Evolutionary conservation across 2,888 invertebrate species (phyloP), one percentile per base, ranked within the genome.

Genomic region (Zhuqinia jingwanae): DNA sequence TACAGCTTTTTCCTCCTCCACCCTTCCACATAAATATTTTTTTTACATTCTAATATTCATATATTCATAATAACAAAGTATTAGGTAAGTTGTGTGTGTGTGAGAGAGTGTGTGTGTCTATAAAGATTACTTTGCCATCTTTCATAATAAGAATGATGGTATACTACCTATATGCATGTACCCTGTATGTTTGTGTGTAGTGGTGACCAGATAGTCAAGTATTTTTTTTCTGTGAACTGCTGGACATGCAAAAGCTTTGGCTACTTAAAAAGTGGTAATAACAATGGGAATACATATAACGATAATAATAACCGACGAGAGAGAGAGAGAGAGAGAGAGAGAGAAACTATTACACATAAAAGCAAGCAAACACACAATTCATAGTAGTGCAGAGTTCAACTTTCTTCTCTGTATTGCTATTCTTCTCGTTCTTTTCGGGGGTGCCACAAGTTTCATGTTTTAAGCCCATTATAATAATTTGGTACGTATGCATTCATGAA

Each of bases 401-500:
- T 53, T 17, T 56, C 42, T 56, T 79, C 22, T 68, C 15, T 22
- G 27, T 79, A 65, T 65, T 65, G 65, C 36, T 65, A 65, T 50
- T 50, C 13, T 50, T 36, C 65, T 65, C 36, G 17, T 65, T 65
- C 36, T 36, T 65, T 36, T 65, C 36, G 65, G 36, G 30, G 82
- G 36, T 65, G 82, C 75, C 75, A 47, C 77, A 78, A 84, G 85
- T 78, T 85, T 85, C 85, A 85, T 85, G 79, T 85, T 50, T 73
- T 85, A 77, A 77, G 63, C 73, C 79, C 85, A 85, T 79, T 85
- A 85, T 79, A 79, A 79, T 85, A 85, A 85, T 85, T 85, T 85
- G 78, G 78, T 78, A 58, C 36, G 85, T 79, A 77, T 78, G 70
- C 70, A 73, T 65, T 83, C 77, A 70, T 70, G 58, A 25, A 58